Evolutionary conservation across 2,888 invertebrate species (phyloP).

Genomic region (Nudaria mundana): DNA sequence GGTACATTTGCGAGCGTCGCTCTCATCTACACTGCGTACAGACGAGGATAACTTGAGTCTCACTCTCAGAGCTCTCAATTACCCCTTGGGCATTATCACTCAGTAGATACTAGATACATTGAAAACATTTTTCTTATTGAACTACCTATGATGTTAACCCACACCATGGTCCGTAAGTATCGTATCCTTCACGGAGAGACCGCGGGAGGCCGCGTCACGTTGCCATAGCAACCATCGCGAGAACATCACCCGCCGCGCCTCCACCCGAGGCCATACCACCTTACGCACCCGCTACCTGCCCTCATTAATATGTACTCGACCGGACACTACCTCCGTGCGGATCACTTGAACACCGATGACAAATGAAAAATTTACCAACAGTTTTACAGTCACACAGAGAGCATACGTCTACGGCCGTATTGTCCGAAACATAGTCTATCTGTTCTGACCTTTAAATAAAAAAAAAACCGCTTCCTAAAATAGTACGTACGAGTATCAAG

Average conservation of each 20-base stretch:
- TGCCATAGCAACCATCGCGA: conserved; percentile 59
- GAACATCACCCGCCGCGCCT: conserved; percentile 33
- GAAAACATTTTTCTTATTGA: too few relatives aligned
- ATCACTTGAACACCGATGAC: conserved; percentile 49
- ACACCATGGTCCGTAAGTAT: conserved; percentile 46
- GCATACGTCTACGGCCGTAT: conserved; percentile 1
- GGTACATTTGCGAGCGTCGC: too few relatives aligned
- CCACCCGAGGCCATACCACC: conserved; percentile 28
- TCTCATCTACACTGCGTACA: too few relatives aligned
- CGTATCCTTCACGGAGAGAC: conserved; percentile 65
- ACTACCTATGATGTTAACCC: conserved; percentile 23
- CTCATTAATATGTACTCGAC: conserved; percentile 76
- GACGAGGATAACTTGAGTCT: too few relatives aligned
- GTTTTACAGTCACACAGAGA: not conserved
- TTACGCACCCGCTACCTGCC: conserved; percentile 50
- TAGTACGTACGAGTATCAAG: too few relatives aligned
- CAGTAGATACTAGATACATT: too few relatives aligned
- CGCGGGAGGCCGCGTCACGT: conserved; percentile 75
- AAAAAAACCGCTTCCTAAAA: too few relatives aligned
- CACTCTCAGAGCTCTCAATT: too few relatives aligned
- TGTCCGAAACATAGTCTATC: conserved; percentile 2
- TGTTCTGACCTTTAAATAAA: conserved; percentile 15
- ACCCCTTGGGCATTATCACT: too few relatives aligned
- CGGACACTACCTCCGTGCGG: conserved; percentile 62
- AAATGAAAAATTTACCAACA: conserved; percentile 42